Evolutionary conservation across 1,140 invertebrate genomes (phyloP), one percentile per base, ranked within the genome.

Genomic region (Melitaea cinxia): DNA sequence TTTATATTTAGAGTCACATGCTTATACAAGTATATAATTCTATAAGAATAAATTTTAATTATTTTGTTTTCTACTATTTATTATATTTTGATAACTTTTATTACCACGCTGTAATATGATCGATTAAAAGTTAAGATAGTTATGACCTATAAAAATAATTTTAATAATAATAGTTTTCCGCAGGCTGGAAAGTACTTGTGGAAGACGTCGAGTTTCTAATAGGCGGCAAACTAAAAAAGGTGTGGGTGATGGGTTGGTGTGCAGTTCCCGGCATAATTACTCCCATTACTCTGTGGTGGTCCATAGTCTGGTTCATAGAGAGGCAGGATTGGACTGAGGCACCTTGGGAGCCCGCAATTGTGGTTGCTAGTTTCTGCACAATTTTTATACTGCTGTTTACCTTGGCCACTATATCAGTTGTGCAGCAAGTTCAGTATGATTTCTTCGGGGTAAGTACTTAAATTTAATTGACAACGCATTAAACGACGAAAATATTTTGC

Each of bases 151-250:
- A n/a, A n/a, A n/a, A n/a, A n/a, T n/a, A n/a, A n/a, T n/a, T n/a
- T n/a, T n/a, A n/a, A n/a, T n/a, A n/a, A n/a, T n/a, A n/a, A n/a
- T n/a, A n/a, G n/a, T n/a, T n/a, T n/a, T n/a, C n/a, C n/a, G 15
- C 62, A 88, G 87, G 87, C 33, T 80, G 80, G 77, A 84, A 83
- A 61, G 49, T 66, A 6, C 54, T 89, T 15, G 67, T 78, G 2
- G 80, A 83, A 70, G 87, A 89, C 59, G 69, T 88, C 6, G 84
- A 85, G 28, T 90, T 88, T 60, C 53, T 90, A 3, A 78, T 68
- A 2, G 80, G 81, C 7, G 52, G 58, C 4, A 64, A 72, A 2
- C 21, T 87, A 6, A 33, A 21, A 0, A 80, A 70, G 42, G 73
- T 54, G 37, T 89, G 85, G 85, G 52, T 77, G 21, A 64, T 70